Evolutionary conservation across 2,113 vertebrate species (phyloP), one percentile per base, ranked within the genome.

Genomic region (Calyptomena viridis): DNA sequence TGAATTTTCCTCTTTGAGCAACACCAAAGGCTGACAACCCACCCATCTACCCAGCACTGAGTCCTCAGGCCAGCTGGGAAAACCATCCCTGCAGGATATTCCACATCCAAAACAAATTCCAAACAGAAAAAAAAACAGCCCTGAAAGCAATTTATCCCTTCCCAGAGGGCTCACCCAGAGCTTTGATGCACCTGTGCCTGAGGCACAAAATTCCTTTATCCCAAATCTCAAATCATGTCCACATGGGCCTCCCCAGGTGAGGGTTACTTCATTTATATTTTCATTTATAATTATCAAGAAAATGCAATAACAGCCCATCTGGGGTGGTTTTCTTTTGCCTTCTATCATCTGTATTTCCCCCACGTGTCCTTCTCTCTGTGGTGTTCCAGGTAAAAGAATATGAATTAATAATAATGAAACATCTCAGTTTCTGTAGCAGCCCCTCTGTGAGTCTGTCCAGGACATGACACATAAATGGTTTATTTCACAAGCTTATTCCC

Each of bases 81-180:
- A 20, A 9, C 20, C 30, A 42, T 1, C 2, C 31, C 68, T n/a
- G 4, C 40, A 18, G n/a, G n/a, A n/a, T n/a, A n/a, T n/a, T n/a
- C n/a, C 1, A 15, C 23, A 60, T 1, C 27, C 14, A 27, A 31
- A 35, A 21, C 17, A 9, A n/a, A 0, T 31, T 3, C n/a, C 46
- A 6, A 7, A 4, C 12, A 24, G 1, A 18, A 0, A 74, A 1
- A 12, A 37, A 21, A 49, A n/a, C n/a, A n/a, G 4, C 5, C 50
- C 74, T 75, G 23, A 55, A 66, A 60, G 20, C 59, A 64, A 39
- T 78, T 62, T 27, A 33, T 58, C 5, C 19, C 27, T 58, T 37
- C n/a, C 42, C 55, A 25, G 56, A 0, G 0, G 56, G 28, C 33
- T 50, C 59, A 67, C 53, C 12, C 52, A 39, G 33, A 55, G 28